phyloP scores from a whole-genome alignment of 2,797 vertebrate species.

The Octomys mimax region DNA sequence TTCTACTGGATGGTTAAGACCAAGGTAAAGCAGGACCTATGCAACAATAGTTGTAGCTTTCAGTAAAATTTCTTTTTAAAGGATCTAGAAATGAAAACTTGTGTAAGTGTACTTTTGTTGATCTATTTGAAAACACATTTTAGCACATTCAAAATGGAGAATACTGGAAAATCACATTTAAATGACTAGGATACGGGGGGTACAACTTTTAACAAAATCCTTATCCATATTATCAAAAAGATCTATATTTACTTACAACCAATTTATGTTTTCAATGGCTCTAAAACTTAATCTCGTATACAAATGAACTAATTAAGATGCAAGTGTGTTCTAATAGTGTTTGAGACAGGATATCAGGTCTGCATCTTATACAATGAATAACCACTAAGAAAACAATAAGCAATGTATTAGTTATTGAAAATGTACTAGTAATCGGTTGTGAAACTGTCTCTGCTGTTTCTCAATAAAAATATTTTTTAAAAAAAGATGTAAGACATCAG shows the following conservation, averaged over 20 bases:
- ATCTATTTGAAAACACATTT: constrained; percentile 24
- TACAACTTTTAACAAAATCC: neutral
- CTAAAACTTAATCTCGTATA: neutral
- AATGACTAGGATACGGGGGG: constrained; percentile 45
- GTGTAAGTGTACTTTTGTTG: constrained; percentile 56
- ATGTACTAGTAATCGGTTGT: too few species aligned
- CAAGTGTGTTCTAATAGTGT: too few species aligned
- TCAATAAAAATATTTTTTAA: too few species aligned
- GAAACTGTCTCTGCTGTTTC: too few species aligned
- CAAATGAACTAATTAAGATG: neutral
- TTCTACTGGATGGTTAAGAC: too few species aligned
- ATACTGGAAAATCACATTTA: constrained; percentile 53
- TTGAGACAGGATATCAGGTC: too few species aligned
- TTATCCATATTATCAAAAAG: constrained; percentile 24
- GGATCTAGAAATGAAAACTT: constrained; percentile 37
- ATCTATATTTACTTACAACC: neutral
- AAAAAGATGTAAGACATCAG: neutral
- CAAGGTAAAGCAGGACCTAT: too few species aligned
- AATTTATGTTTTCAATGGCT: constrained; percentile 33
- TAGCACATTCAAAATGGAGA: constrained; percentile 37
- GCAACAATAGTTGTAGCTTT: too few species aligned
- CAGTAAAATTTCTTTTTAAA: neutral
- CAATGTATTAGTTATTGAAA: too few species aligned
- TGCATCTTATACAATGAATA: too few species aligned
- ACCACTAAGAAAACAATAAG: too few species aligned